A percentile compares a stretch with the other conserved stretches of the same genome.
Conservation (phyloP, 2,113 vertebrate genomes). For the Phrynocephalus versicolor region DNA sequence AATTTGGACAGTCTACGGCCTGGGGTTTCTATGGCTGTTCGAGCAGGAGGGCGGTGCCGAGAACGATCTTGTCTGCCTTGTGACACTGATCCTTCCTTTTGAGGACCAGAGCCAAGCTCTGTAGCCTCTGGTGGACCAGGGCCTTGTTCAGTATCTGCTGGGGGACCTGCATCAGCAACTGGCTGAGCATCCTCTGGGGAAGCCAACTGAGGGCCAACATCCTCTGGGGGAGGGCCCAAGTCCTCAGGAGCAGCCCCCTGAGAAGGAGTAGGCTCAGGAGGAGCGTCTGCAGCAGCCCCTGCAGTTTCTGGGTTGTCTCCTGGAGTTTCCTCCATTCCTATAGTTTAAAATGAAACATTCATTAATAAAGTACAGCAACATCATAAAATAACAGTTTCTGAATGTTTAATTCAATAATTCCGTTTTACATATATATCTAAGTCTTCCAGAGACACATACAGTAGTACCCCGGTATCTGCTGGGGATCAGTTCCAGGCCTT, state of each 20-base stretch:
- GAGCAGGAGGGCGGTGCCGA: accelerated
- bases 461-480: too few relatives aligned
- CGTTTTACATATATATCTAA: not conserved
- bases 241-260: too few relatives aligned
- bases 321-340: constrained; percentile 36
- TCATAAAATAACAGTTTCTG: not conserved
- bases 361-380: not conserved
- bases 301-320: not conserved
- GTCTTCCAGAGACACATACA: not conserved
- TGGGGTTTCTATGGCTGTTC: not conserved
- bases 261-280: not conserved
- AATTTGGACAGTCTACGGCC: constrained; percentile 45
- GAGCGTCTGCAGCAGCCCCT: not conserved
- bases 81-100: not conserved
- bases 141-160: not conserved
- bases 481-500: too few relatives aligned
- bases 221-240: not conserved
- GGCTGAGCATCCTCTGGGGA: not conserved
- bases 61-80: accelerated
- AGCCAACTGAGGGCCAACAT: not conserved
- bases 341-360: not conserved
- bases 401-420: not conserved
- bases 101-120: not conserved
- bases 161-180: not conserved
- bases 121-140: not conserved